These are phyloP conservation scores for Tenebrosternarchus preto DNA, from an alignment of 2,113 vertebrate genomes.

Conservation along the genomic window DNA sequence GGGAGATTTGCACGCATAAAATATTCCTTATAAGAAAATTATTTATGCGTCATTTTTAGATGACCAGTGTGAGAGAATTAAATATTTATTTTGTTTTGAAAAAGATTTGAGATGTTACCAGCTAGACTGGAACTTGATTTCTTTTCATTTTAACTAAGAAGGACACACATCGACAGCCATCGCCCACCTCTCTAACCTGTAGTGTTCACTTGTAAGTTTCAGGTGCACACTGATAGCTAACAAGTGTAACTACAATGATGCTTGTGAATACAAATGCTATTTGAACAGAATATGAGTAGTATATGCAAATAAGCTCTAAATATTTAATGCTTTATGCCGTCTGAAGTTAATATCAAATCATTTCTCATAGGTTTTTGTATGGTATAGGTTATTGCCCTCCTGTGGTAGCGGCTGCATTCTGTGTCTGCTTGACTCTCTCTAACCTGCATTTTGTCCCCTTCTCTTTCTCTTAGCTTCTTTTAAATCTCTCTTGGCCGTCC, in stretches of 20 bases:
- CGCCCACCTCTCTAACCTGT: neutral
- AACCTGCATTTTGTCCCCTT: conserved; percentile 68
- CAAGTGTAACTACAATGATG: neutral
- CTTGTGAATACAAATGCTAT: neutral
- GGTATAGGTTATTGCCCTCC: conserved; percentile 17
- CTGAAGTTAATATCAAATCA: neutral
- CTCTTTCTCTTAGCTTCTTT: conserved; percentile 93
- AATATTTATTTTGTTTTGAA: neutral
- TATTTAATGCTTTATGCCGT: conserved; percentile 31
- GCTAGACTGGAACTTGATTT: neutral
- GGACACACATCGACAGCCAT: conserved; percentile 7
- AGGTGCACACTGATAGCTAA: neutral
- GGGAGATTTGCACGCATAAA: neutral
- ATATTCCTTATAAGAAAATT: neutral
- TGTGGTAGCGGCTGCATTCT: conserved; percentile 32
- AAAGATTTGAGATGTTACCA: neutral
- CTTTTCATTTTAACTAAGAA: neutral
- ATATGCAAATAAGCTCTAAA: conserved; percentile 20
- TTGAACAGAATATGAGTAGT: neutral
- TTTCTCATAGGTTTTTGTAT: conserved; percentile 21
- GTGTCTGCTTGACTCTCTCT: conserved; percentile 59
- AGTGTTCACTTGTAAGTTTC: neutral
- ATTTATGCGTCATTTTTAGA: conserved; percentile 11
- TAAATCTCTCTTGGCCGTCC: conserved; percentile 90
- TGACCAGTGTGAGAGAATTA: neutral